These are phyloP conservation scores for Marisa cornuarietis DNA, from an alignment of 1,140 invertebrate species.

Conservation along the genomic window DNA sequence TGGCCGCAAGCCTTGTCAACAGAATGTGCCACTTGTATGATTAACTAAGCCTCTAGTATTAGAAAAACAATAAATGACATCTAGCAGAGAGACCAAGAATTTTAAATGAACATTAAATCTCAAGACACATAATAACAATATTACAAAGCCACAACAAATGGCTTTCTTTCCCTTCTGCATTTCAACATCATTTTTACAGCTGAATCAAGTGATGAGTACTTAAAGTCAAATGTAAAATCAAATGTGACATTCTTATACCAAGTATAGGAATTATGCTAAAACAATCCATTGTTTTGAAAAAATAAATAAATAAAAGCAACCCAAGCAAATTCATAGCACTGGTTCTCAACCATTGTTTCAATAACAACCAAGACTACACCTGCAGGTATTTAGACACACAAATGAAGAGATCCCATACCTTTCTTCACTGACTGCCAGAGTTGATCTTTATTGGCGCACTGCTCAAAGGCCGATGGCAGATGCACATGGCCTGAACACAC, in stretches of 20 bases:
- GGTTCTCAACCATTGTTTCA: conserved; percentile 18
- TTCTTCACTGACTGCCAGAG: conserved; percentile 85
- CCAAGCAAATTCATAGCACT: neutral
- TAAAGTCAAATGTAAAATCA: too few relatives aligned
- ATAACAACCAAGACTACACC: conserved; percentile 33
- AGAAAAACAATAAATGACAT: too few relatives aligned
- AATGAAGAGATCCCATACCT: conserved; percentile 70
- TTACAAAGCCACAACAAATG: too few relatives aligned
- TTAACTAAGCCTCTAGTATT: too few relatives aligned
- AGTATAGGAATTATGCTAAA: too few relatives aligned
- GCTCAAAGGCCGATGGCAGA: conserved; percentile 83
- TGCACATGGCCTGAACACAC: conserved; percentile 84
- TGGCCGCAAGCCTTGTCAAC: conserved; percentile 73
- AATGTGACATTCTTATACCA: neutral
- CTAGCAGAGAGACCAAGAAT: too few relatives aligned
- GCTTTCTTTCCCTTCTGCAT: too few relatives aligned
- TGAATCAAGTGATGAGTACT: too few relatives aligned
- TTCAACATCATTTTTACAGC: too few relatives aligned
- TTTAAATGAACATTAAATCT: too few relatives aligned
- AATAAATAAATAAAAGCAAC: neutral
- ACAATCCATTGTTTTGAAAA: neutral
- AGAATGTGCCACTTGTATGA: too few relatives aligned
- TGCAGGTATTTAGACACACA: neutral
- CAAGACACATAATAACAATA: too few relatives aligned
- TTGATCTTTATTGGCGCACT: conserved; percentile 88